phyloP scores from a whole-genome alignment of 2,888 invertebrate species.

The Rhingia rostrata region DNA sequence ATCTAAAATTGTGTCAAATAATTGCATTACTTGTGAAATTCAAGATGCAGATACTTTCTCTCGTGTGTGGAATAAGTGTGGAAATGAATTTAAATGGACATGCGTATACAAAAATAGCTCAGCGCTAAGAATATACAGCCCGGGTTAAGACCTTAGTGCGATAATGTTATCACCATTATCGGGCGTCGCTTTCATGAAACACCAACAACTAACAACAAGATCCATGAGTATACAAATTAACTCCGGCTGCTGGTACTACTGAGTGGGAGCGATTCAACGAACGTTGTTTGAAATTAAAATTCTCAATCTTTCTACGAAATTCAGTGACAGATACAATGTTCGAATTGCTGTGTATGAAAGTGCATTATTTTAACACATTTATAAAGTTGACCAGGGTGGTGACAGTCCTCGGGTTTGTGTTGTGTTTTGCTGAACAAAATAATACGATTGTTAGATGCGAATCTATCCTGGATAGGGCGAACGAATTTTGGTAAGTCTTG shows the following conservation, averaged over 20 bases:
- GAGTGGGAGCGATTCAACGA: slow-evolving; percentile 3
- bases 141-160: slow-evolving; percentile 71
- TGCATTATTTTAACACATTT: background rate
- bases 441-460: too few relatives aligned
- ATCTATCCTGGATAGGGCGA: too few relatives aligned
- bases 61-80: slow-evolving; percentile 23
- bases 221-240: slow-evolving; percentile 7
- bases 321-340: background rate
- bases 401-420: background rate
- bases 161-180: slow-evolving; percentile 68
- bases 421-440: background rate
- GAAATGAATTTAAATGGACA: slow-evolving; percentile 46
- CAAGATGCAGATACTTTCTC: slow-evolving; percentile 23
- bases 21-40: slow-evolving; percentile 33
- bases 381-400: background rate
- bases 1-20: background rate
- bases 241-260: background rate
- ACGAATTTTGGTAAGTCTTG: too few relatives aligned
- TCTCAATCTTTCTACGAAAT: background rate
- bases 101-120: slow-evolving; percentile 60
- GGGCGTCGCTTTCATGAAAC: slow-evolving; percentile 45
- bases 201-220: slow-evolving; percentile 11
- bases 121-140: slow-evolving; percentile 49
- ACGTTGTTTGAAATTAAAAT: slow-evolving; percentile 3
- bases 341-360: background rate